These are phyloP conservation scores for Fragum fragum DNA, from an alignment of 2,888 invertebrate genomes.

Conservation along the genomic window DNA sequence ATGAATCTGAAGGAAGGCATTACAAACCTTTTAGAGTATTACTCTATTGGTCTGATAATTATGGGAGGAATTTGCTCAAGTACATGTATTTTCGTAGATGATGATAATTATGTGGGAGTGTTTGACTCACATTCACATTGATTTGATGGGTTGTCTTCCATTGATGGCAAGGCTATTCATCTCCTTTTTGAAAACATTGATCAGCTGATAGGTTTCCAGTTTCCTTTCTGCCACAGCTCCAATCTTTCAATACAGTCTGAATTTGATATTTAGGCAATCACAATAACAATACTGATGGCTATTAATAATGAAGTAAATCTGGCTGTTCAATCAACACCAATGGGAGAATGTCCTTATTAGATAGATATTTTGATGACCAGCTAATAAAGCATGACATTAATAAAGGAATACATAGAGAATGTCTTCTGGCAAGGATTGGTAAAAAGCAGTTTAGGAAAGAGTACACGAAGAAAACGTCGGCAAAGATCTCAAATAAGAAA, in stretches of 20 bases:
- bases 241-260: conserved; percentile 24
- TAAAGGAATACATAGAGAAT: neutral
- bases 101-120: neutral
- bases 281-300: neutral
- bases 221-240: conserved; percentile 8
- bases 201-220: neutral
- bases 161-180: neutral
- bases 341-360: neutral
- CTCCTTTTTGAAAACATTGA: neutral
- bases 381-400: neutral
- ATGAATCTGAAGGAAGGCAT: no score
- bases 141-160: neutral
- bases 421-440: neutral
- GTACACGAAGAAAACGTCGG: conserved; percentile 1
- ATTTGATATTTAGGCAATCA: conserved; percentile 16
- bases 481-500: neutral
- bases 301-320: neutral
- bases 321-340: neutral
- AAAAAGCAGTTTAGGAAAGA: conserved; percentile 3
- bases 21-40: neutral
- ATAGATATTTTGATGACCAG: conserved; percentile 11
- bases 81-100: neutral
- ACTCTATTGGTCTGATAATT: neutral
- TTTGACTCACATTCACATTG: conserved; percentile 4
- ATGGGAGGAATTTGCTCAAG: neutral